Evolutionary conservation across 2,113 vertebrate genomes (phyloP).

Genomic region (Copsychus sechellarum): DNA sequence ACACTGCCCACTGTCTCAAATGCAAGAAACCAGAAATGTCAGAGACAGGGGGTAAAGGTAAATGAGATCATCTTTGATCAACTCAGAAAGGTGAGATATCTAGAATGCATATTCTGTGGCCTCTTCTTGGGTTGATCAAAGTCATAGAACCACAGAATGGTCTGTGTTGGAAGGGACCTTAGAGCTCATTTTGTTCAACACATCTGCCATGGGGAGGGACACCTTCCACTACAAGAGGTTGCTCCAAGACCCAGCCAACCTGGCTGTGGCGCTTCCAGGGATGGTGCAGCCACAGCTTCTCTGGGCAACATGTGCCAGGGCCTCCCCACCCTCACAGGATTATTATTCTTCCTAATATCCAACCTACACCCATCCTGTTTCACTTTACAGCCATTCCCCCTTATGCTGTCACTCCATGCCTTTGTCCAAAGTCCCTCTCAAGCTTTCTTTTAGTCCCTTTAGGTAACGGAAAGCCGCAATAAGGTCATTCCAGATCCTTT

Average conservation of each 20-base stretch:
- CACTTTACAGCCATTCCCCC: not conserved
- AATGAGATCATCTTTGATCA: not conserved
- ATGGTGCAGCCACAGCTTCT: not conserved
- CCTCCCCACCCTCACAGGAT: not conserved
- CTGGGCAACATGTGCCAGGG: not conserved
- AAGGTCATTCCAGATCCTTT: not conserved
- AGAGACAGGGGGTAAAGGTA: not conserved
- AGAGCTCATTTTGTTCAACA: not conserved
- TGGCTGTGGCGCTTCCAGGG: not conserved
- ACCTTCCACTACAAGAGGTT: not conserved
- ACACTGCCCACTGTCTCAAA: not conserved
- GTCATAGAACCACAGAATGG: not conserved
- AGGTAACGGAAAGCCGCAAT: not conserved
- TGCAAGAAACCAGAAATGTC: not conserved
- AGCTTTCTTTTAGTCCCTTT: not conserved
- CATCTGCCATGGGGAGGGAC: not conserved
- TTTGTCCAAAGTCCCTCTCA: not conserved
- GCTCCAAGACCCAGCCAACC: not conserved
- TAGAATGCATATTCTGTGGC: not conserved
- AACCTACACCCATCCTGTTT: not conserved
- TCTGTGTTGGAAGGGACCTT: not conserved
- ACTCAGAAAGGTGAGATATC: not conserved
- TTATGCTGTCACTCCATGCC: not conserved
- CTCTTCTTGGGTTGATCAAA: not conserved
- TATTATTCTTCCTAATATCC: not conserved